Evolutionary conservation across 2,888 invertebrate genomes (phyloP).

Genomic region (Rotaria socialis): DNA sequence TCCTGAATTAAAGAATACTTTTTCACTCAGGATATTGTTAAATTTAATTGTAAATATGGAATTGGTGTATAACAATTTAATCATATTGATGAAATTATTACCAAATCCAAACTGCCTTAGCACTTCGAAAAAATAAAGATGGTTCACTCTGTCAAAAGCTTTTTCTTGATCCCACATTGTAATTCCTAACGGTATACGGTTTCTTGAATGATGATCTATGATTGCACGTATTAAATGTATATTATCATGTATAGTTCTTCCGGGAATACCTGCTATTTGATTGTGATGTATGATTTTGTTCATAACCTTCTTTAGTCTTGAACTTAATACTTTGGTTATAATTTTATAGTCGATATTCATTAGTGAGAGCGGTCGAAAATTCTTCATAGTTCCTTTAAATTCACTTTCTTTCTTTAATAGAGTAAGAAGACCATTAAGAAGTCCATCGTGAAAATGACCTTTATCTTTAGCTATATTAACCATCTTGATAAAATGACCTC

Average conservation of each 20-base stretch:
- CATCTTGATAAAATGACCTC: neutral
- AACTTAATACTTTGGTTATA: neutral
- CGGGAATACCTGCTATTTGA: neutral
- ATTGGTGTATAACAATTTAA: conserved; percentile 48
- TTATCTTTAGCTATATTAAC: neutral
- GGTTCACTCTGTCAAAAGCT: conserved; percentile 49
- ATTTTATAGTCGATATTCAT: conserved; percentile 14
- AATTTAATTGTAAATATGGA: conserved; percentile 26
- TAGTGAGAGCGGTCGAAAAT: neutral
- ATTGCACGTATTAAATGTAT: neutral
- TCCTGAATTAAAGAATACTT: conserved; percentile 37
- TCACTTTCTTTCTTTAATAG: neutral
- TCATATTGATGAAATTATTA: conserved; percentile 48
- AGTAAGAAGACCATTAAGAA: neutral
- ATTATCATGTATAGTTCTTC: neutral
- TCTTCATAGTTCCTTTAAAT: neutral
- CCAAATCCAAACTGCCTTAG: conserved; percentile 49
- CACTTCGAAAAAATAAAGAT: conserved; percentile 48
- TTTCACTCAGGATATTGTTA: conserved; percentile 38
- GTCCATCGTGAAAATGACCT: neutral
- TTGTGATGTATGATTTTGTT: neutral
- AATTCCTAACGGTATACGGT: conserved; percentile 46
- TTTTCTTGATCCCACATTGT: conserved; percentile 50
- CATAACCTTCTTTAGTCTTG: neutral
- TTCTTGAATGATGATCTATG: neutral